A percentile compares a stretch with the other conserved stretches of the same genome.
These are phyloP conservation scores for Agrotis exclamationis DNA, from an alignment of 2,888 invertebrate species.

Conservation along the genomic window DNA sequence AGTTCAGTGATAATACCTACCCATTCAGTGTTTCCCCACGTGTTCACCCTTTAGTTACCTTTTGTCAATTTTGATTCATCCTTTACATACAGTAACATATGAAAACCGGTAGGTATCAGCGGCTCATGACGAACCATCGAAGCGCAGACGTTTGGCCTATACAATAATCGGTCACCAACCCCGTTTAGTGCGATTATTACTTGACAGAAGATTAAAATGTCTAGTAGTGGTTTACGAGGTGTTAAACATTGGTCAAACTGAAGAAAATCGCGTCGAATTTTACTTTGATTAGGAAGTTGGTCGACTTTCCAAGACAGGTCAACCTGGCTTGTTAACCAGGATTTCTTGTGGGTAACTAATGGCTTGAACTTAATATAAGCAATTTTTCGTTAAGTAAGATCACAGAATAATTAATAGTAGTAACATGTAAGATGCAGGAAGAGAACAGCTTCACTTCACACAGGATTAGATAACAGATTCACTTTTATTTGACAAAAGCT, in stretches of 20 bases:
- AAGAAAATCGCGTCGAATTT: background rate
- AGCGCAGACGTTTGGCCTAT: background rate
- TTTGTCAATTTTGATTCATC: conserved; percentile 20
- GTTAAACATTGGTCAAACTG: background rate
- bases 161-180: conserved; percentile 18
- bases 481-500: background rate
- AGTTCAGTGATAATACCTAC: conserved; percentile 2
- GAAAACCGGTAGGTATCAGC: background rate
- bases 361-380: too few relatives aligned
- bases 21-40: background rate
- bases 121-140: conserved; percentile 10
- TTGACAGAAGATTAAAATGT: background rate
- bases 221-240: background rate
- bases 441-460: too few relatives aligned
- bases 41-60: background rate
- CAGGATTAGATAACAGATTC: background rate
- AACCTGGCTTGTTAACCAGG: too few relatives aligned
- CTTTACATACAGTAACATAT: conserved; percentile 23
- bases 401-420: too few relatives aligned
- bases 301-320: too few relatives aligned
- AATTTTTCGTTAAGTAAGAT: too few relatives aligned
- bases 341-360: too few relatives aligned
- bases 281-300: too few relatives aligned
- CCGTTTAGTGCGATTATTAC: background rate
- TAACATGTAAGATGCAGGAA: too few relatives aligned